phyloP scores from a whole-genome alignment of 1,140 invertebrate genomes.

The Arion vulgaris region DNA sequence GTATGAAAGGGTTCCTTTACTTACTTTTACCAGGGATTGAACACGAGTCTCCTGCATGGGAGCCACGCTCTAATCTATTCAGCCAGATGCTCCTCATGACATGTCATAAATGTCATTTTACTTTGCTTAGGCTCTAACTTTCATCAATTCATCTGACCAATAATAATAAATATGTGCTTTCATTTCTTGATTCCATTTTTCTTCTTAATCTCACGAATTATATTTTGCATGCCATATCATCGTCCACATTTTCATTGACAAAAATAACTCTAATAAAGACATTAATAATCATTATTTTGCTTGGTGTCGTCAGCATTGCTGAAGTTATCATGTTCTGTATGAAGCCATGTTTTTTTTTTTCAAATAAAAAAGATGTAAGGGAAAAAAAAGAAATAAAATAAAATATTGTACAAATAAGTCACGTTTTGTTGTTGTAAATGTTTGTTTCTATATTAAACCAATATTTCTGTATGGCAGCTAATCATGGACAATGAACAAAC shows the following conservation, averaged over 20 bases:
- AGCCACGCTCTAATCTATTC: too few relatives aligned
- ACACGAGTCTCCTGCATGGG: too few relatives aligned
- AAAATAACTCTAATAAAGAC: too few relatives aligned
- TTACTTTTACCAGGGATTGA: too few relatives aligned
- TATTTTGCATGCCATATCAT: background rate
- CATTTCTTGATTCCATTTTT: background rate
- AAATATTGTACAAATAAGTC: background rate
- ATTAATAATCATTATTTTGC: background rate
- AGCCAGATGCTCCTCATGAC: too few relatives aligned
- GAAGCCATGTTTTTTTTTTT: background rate
- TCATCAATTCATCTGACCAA: background rate
- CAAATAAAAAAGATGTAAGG: background rate
- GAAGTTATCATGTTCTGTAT: background rate
- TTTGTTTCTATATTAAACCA: too few relatives aligned
- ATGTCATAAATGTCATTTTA: too few relatives aligned
- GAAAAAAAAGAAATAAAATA: background rate
- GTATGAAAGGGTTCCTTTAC: too few relatives aligned
- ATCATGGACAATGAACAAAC: too few relatives aligned
- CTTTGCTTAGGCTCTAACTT: too few relatives aligned
- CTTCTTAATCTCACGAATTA: background rate
- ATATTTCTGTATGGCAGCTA: too few relatives aligned
- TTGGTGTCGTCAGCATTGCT: conserved; percentile 7
- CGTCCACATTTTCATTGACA: background rate
- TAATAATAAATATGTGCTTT: background rate
- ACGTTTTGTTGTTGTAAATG: background rate